Conservation (phyloP, 2,113 vertebrate genomes). For the Macrotus californicus region DNA sequence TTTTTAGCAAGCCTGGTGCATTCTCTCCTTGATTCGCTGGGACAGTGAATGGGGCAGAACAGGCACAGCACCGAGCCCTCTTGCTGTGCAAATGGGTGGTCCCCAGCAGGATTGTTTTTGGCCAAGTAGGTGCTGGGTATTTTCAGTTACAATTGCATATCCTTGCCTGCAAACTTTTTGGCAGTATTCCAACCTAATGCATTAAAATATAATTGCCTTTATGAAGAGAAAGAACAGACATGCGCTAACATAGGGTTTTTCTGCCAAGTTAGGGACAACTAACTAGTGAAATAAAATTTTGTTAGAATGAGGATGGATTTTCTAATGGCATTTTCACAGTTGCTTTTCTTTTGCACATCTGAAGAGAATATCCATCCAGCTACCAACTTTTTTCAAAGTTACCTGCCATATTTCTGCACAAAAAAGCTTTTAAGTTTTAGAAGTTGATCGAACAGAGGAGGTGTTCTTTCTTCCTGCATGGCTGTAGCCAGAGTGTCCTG, state of each 20-base stretch:
- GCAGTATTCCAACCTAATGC: constrained; percentile 49
- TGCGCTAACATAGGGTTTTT: constrained; percentile 64
- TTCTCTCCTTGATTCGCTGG: background rate
- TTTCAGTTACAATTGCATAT: constrained; percentile 54
- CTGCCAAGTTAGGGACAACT: constrained; percentile 55
- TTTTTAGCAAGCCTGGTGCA: background rate
- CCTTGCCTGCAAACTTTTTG: constrained; percentile 54
- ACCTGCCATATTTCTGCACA: constrained; percentile 15
- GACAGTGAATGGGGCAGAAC: background rate
- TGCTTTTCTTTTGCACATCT: constrained; percentile 65
- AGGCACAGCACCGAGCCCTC: background rate
- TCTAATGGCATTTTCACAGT: constrained; percentile 71
- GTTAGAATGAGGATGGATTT: constrained; percentile 52
- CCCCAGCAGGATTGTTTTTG: constrained; percentile 23
- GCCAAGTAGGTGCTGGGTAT: constrained; percentile 20
- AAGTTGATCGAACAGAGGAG: background rate
- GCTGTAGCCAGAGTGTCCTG: background rate
- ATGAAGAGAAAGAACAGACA: constrained; percentile 65
- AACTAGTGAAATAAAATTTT: constrained; percentile 75
- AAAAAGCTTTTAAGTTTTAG: constrained; percentile 42
- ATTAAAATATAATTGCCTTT: constrained; percentile 63
- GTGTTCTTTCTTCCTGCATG: background rate
- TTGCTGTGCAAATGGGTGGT: constrained; percentile 11
- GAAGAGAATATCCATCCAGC: constrained; percentile 56
- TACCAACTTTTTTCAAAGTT: constrained; percentile 40